Evolutionary conservation across 2,113 vertebrate genomes (phyloP).

Genomic region (Sigmodon hispidus): DNA sequence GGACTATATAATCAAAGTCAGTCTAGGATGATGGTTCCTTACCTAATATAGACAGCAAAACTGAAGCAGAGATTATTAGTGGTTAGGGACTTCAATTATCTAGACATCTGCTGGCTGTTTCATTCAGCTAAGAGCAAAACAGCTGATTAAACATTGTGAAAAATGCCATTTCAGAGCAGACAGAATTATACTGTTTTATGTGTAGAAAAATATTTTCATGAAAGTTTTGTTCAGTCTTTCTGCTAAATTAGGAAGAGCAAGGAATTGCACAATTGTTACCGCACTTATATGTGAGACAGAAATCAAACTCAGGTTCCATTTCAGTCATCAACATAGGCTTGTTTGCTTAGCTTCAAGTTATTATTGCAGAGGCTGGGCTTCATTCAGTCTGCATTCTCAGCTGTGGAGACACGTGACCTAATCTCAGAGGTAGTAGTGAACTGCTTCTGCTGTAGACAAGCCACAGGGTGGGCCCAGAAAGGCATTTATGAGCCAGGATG

Average conservation of each 20-base stretch:
- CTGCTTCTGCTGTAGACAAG: neutral
- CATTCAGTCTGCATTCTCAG: neutral
- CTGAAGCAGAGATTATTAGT: constrained; percentile 5
- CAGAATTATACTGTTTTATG: neutral
- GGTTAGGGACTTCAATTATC: constrained; percentile 12
- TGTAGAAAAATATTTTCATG: constrained; percentile 18
- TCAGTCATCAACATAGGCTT: neutral
- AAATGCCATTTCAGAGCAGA: constrained; percentile 34
- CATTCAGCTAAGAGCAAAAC: constrained; percentile 16
- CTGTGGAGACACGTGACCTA: neutral
- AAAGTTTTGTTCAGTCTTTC: neutral
- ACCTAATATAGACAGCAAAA: neutral
- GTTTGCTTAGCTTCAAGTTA: neutral
- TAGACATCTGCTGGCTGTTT: constrained; percentile 35
- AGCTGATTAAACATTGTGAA: constrained; percentile 42
- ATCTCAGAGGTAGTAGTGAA: neutral
- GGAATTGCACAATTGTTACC: neutral
- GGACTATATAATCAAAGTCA: neutral
- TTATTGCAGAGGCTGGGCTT: neutral
- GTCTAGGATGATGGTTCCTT: neutral
- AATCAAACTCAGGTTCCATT: neutral
- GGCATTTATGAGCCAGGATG: too few species aligned
- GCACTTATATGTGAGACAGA: neutral
- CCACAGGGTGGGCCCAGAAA: neutral
- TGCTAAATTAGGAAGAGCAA: neutral